These are phyloP conservation scores for Lagenorhynchus albirostris DNA, from an alignment of 2,113 vertebrate genomes.

Conservation along the genomic window DNA sequence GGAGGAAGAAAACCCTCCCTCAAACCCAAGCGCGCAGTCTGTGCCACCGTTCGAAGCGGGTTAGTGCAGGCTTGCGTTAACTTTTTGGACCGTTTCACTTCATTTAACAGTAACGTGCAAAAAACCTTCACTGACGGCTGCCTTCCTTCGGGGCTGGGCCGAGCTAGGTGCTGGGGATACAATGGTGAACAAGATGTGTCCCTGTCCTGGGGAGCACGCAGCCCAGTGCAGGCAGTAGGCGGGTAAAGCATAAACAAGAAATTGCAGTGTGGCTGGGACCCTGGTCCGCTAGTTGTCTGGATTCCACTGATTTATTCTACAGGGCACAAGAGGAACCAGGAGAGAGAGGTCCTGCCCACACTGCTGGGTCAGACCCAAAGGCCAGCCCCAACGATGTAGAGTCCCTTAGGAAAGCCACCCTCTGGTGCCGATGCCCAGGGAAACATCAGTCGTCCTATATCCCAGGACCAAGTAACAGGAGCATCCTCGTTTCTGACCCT, in stretches of 20 bases:
- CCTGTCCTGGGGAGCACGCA: background rate
- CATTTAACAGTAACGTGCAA: background rate
- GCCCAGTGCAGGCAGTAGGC: background rate
- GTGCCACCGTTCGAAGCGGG: background rate
- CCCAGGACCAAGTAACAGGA: background rate
- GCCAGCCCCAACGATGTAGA: background rate
- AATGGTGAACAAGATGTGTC: background rate
- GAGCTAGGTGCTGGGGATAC: background rate
- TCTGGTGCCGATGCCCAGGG: background rate
- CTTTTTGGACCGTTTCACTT: background rate
- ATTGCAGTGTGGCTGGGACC: background rate
- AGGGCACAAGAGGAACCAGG: background rate
- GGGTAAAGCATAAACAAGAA: background rate
- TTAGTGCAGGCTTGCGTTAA: background rate
- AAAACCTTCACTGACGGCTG: background rate
- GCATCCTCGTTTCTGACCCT: background rate
- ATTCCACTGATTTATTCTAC: background rate
- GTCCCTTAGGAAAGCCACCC: background rate
- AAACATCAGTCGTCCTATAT: background rate
- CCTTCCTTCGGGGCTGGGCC: no score
- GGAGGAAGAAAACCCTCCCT: background rate
- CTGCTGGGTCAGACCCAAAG: background rate
- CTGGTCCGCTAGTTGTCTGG: background rate
- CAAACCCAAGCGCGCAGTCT: background rate
- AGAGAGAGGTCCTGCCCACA: background rate